Evolutionary conservation across 1,140 invertebrate species (phyloP), one percentile per base, ranked within the genome.

Genomic region (Pentalonia nigronervosa): DNA sequence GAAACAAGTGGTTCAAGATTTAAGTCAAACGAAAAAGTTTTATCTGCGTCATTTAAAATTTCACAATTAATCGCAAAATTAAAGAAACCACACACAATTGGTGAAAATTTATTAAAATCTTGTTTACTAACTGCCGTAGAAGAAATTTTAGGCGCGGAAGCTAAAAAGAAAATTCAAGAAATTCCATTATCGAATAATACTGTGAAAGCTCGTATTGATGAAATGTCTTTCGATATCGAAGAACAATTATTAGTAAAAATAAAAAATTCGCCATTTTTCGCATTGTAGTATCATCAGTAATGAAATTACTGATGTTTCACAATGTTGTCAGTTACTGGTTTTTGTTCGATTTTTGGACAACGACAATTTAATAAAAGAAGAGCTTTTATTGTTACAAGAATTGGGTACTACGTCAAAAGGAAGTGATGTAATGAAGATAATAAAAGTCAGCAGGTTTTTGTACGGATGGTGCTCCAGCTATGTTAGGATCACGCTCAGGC

Each of bases 1-100:
- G 87, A n/a, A 56, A 76, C n/a, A 91, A 91, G 41, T 91, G 90
- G 41, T 91, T 47, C 90, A 48, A 91, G n/a, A 76, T 83, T 76
- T 11, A 47, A 48, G n/a, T 34, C 7, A 89, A 23, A 30, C 36
- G 56, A 87, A 88, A 93, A 94, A 94, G n/a, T 47, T 7, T 2
- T 90, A 45, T 47, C 47, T 76, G 89, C 93, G 56, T 94, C 93
- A 41, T 93, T 67, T 88, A 83, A 91, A 47, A 90, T 93, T 47
- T 0, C 41, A 30, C n/a, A 53, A 56, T 86, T 84, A 97, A 94
- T 94, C 87, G 92, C 94, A 86, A 94, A 93, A 94, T 94, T 47
- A 67, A 81, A 81, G 76, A 93, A 94, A 81, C 92, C 94, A 25
- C 94, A 94, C 86, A 94, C 93, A 23, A 94, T 94, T 60, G 93